Percentiles rank a stretch among this genome's conserved stretches.
These are phyloP conservation scores for Battus philenor DNA, from an alignment of 1,140 invertebrate species.

Conservation along the genomic window DNA sequence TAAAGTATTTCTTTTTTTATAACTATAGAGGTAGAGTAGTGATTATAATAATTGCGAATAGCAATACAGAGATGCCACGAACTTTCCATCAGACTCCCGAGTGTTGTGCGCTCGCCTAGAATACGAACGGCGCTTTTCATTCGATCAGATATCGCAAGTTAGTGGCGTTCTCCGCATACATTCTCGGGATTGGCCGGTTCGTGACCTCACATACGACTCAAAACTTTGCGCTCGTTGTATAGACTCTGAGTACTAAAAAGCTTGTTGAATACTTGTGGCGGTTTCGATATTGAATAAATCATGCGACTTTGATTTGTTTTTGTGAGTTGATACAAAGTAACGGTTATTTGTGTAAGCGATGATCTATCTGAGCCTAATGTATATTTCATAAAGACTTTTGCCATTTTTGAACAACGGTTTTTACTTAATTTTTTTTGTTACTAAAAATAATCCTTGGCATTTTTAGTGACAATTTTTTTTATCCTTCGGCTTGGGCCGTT, in stretches of 20 bases:
- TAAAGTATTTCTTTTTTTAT: too few species aligned
- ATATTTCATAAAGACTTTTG: too few species aligned
- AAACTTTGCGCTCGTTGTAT: constrained; percentile 21
- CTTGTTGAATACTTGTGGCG: constrained; percentile 19
- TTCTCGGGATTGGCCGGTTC: constrained; percentile 20
- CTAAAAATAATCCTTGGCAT: neutral
- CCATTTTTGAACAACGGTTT: too few species aligned
- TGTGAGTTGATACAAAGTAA: neutral
- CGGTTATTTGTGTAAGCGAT: too few species aligned
- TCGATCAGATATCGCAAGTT: constrained; percentile 18
- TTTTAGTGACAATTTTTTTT: neutral
- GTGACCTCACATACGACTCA: constrained; percentile 22
- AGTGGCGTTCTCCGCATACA: constrained; percentile 20
- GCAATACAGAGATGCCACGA: too few species aligned
- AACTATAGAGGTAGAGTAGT: too few species aligned
- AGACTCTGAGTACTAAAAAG: constrained; percentile 19
- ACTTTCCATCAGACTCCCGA: neutral
- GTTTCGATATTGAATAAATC: constrained; percentile 11
- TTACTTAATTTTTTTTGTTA: neutral
- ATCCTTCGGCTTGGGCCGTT: neutral
- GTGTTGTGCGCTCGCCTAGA: constrained; percentile 5
- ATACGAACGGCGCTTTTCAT: constrained; percentile 12
- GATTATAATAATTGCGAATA: too few species aligned
- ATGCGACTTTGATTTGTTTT: constrained; percentile 13
- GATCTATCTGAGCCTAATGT: too few species aligned